These are phyloP conservation scores for Hymenopus coronatus DNA, from an alignment of 2,888 invertebrate genomes.

Conservation along the genomic window DNA sequence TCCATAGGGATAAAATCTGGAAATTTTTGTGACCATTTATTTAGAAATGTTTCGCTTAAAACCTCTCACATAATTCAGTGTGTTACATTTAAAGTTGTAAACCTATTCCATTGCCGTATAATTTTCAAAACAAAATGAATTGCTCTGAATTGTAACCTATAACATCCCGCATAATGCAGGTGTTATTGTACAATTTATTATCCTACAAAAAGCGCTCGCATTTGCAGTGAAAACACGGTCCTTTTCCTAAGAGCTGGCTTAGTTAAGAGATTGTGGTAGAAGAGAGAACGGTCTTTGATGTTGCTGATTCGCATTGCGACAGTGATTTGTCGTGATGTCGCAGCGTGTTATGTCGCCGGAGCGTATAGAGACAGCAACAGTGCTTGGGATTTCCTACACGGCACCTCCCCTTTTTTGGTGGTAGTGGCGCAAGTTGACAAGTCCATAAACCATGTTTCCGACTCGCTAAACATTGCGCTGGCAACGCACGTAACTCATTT, in stretches of 20 bases:
- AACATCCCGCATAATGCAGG: too few relatives aligned
- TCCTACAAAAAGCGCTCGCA: too few relatives aligned
- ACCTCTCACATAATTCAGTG: too few relatives aligned
- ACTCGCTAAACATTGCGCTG: slow-evolving; percentile 31
- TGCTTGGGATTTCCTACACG: neutral
- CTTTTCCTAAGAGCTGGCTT: slow-evolving; percentile 24
- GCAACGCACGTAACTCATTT: slow-evolving; percentile 33
- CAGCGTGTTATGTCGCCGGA: slow-evolving; percentile 25
- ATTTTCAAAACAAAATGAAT: too few relatives aligned
- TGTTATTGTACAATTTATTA: too few relatives aligned
- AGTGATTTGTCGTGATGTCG: slow-evolving; percentile 33
- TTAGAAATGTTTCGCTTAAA: too few relatives aligned
- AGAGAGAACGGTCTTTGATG: slow-evolving; percentile 1
- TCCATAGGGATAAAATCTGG: too few relatives aligned
- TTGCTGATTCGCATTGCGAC: slow-evolving; percentile 25
- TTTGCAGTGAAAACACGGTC: neutral
- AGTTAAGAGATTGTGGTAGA: neutral
- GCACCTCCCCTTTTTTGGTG: neutral
- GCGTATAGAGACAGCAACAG: slow-evolving; percentile 14
- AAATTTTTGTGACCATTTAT: too few relatives aligned
- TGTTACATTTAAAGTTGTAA: too few relatives aligned
- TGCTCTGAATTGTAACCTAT: too few relatives aligned
- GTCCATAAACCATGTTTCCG: slow-evolving; percentile 34
- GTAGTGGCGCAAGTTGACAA: slow-evolving; percentile 25
- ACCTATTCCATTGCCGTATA: too few relatives aligned